Evolutionary conservation across 2,888 invertebrate genomes (phyloP), one percentile per base, ranked within the genome.

Genomic region (Drymonia ruficornis): DNA sequence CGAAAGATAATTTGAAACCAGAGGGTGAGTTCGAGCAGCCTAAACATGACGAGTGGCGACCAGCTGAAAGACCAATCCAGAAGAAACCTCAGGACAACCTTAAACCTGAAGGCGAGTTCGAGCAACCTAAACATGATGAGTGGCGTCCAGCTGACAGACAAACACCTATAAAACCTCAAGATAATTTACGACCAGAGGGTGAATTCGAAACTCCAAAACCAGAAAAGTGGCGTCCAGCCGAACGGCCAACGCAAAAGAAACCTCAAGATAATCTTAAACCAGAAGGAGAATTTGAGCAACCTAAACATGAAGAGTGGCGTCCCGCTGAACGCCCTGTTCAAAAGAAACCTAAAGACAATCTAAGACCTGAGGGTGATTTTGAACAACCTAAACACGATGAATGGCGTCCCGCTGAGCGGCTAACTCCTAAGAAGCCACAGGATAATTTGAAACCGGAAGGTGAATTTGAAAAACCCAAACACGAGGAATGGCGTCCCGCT

Each of bases 361-460:
- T 94, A 0, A 78, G 78, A 49, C 91, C 91, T 74, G 94, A 94
- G 73, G 94, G 94, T 11, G 93, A 94, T 0, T 94, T 94, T 23
- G 94, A 95, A 56, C 78, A 71, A 52, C 89, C 86, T 0, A 79
- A 84, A 50, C 76, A 71, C 23, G 80, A 84, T 1, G 70, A 82
- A 59, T 89, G 85, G 83, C 75, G 78, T 0, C 66, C 66, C 0
- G 66, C 66, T 0, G 66, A 67, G 0, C 29, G 63, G 0, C 47
- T 36, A 0, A 52, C 50, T 0, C 65, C 48, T 0, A 65, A 40
- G 19, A 67, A 80, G 53, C 94, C 92, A 0, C 90, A 80, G 34
- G 94, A 94, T 60, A 95, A 94, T 67, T 69, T 94, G 0, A 82
- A 76, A 58, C 89, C 93, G 0, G 94, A 94, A 65, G 94, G 94